Evolutionary conservation across 2,113 vertebrate genomes (phyloP).

Genomic region (Pangasianodon gigas): DNA sequence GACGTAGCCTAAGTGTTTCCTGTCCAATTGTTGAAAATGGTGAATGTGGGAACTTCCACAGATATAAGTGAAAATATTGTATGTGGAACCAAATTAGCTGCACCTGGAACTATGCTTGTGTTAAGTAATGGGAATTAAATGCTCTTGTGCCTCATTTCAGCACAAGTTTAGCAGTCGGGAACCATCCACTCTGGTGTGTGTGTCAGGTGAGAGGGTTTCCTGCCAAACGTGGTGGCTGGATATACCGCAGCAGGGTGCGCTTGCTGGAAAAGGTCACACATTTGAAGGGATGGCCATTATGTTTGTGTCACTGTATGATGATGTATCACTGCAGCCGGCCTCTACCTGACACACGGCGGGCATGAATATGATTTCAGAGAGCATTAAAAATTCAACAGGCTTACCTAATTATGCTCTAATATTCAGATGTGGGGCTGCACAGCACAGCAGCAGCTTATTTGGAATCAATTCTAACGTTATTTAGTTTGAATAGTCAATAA

Average conservation of each 20-base stretch:
- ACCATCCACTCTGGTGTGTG: slow-evolving; percentile 18
- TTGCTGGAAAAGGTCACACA: slow-evolving; percentile 76
- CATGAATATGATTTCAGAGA: slow-evolving; percentile 81
- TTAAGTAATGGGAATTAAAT: slow-evolving; percentile 26
- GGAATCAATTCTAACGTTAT: slow-evolving; percentile 79
- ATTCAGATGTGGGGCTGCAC: slow-evolving; percentile 74
- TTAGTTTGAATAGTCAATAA: slow-evolving; percentile 75
- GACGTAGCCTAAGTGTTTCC: background rate
- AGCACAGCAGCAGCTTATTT: slow-evolving; percentile 62
- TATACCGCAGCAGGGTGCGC: slow-evolving; percentile 53
- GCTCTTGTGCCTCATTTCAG: background rate
- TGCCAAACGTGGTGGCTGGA: slow-evolving; percentile 49
- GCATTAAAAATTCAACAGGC: slow-evolving; percentile 82
- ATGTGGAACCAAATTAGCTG: background rate
- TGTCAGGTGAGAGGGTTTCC: slow-evolving; percentile 51
- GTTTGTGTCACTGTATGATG: slow-evolving; percentile 76
- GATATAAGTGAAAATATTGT: background rate
- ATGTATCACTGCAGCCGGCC: slow-evolving; percentile 76
- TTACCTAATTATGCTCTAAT: slow-evolving; percentile 81
- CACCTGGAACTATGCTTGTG: background rate
- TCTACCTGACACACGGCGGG: slow-evolving; percentile 76
- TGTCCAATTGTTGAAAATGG: background rate
- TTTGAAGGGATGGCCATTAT: slow-evolving; percentile 78
- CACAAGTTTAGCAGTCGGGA: slow-evolving; percentile 22
- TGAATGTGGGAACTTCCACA: background rate